Evolutionary conservation across 2,888 invertebrate species (phyloP).

Genomic region (Ennomos erosarius): DNA sequence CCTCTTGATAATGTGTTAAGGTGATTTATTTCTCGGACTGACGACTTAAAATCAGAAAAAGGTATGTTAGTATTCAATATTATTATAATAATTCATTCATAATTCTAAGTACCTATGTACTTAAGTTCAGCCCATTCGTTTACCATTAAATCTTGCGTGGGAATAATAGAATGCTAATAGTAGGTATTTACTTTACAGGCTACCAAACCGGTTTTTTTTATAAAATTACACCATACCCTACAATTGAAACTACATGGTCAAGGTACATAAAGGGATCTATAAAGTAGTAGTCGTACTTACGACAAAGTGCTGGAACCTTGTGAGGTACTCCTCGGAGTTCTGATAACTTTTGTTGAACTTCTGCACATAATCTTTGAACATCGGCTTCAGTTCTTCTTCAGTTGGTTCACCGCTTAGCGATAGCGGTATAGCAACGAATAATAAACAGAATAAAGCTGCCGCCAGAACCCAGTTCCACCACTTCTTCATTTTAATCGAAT

Average conservation of each 20-base stretch:
- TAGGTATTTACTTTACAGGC: too few relatives aligned
- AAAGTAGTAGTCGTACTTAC: conserved; percentile 59
- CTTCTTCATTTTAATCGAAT: conserved; percentile 63
- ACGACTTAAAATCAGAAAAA: conserved; percentile 61
- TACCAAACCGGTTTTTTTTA: conserved; percentile 1
- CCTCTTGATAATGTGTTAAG: conserved; percentile 74
- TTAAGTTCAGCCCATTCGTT: too few relatives aligned
- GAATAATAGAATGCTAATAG: too few relatives aligned
- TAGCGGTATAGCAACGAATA: conserved; percentile 72
- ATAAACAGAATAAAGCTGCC: conserved; percentile 62
- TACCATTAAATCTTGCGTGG: too few relatives aligned
- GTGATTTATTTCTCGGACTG: conserved; percentile 75
- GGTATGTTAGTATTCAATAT: neutral
- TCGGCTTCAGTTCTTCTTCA: conserved; percentile 58
- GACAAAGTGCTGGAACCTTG: conserved; percentile 81
- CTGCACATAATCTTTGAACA: conserved; percentile 79
- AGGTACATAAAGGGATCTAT: neutral
- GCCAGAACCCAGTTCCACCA: conserved; percentile 76
- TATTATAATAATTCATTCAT: too few relatives aligned
- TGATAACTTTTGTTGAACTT: conserved; percentile 85
- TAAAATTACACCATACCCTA: neutral
- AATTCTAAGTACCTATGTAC: too few relatives aligned
- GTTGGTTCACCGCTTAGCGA: conserved; percentile 49
- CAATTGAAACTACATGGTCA: too few relatives aligned
- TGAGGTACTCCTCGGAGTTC: conserved; percentile 74